Conservation (phyloP, 2,797 vertebrate species). For the Gymnothorax javanicus region DNA sequence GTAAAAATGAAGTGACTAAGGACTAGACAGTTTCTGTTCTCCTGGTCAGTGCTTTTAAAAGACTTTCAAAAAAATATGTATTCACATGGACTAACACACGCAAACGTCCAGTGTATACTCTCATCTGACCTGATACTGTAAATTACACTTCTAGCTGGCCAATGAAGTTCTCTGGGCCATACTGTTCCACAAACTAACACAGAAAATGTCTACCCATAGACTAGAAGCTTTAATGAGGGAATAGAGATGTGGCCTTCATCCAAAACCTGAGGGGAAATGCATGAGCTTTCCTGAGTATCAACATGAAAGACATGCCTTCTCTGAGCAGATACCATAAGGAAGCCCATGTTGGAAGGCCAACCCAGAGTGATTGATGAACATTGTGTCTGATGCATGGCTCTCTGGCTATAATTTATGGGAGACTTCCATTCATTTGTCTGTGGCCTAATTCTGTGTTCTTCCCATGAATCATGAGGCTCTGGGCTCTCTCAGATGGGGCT, state of each 20-base stretch:
- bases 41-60: background rate
- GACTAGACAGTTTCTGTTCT: background rate
- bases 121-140: background rate
- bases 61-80: background rate
- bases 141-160: background rate
- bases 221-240: background rate
- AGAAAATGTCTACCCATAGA: background rate
- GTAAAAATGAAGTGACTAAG: background rate
- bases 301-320: slow-evolving; percentile 46
- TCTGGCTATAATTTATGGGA: slow-evolving; percentile 69
- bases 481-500: slow-evolving; percentile 40
- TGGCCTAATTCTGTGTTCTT: slow-evolving; percentile 63
- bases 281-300: slow-evolving; percentile 19
- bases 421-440: slow-evolving; percentile 67
- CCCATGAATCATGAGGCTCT: slow-evolving; percentile 59
- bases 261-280: slow-evolving; percentile 35
- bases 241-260: slow-evolving; percentile 40
- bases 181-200: background rate
- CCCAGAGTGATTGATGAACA: slow-evolving; percentile 66
- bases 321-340: slow-evolving; percentile 42
- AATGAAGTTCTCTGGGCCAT: background rate
- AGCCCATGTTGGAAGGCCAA: slow-evolving; percentile 43
- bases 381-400: slow-evolving; percentile 61
- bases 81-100: background rate
- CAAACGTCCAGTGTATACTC: background rate